Evolutionary conservation across 2,888 invertebrate genomes (phyloP), one percentile per base, ranked within the genome.

Genomic region (Psococerastis gibbosa): DNA sequence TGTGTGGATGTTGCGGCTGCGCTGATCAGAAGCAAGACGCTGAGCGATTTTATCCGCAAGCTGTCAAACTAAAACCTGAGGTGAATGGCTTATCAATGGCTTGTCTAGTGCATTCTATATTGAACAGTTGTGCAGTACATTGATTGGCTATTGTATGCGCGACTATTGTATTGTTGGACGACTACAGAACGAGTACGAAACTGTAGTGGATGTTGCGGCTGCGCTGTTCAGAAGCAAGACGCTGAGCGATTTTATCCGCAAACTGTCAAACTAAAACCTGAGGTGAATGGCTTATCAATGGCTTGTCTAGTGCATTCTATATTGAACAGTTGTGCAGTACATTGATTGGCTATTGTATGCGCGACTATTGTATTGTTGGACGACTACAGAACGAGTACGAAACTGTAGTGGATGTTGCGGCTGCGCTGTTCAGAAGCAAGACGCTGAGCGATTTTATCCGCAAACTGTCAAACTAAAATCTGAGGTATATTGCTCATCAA

Each of bases 1-100:
- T 23, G 85, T 89, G 13, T 89, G 48, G 80, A 84, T 23, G 85
- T 89, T 13, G 94, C 92, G 31, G 83, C 88, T 22, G 82, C 87
- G 1, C 68, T 16, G 77, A 79, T 44, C 72, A 81, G 44, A 80
- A 83, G 53, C 68, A 70, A 32, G 80, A 84, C 49, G 89, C 92
- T 0, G 92, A 92, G 59, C 65, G 71, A 46, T 85, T 85, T 77
- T 94, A 94, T 64, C 71, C 81, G 44, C 73, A 75, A 59, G 91
- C 82, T 20, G 71, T 71, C n/a, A 61, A 67, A 47, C 58, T 78
- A 20, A 67, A 63, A 53, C 66, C 67, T 20, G 53, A 57, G 51
- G 66, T 66, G 53, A 59, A 59, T 52, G n/a, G n/a, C n/a, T n/a
- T n/a, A n/a, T n/a, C n/a, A n/a, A n/a, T n/a, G n/a, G n/a, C n/a